These are phyloP conservation scores for Lasioglossum marginatum DNA, from an alignment of 2,888 invertebrate species.

Conservation along the genomic window DNA sequence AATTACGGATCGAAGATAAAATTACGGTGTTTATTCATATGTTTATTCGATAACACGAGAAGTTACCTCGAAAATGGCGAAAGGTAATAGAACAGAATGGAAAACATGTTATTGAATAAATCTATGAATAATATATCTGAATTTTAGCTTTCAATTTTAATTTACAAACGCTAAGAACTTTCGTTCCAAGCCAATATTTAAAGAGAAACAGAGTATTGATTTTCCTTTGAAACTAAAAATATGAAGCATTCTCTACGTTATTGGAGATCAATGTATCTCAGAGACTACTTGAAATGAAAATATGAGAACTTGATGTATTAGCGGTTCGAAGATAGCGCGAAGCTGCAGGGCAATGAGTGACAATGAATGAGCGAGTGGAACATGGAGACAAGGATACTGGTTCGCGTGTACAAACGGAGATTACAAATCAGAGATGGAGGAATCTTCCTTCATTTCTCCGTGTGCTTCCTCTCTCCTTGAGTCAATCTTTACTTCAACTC, in stretches of 20 bases:
- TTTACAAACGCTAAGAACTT: too few relatives aligned
- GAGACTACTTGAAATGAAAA: slow-evolving; percentile 2
- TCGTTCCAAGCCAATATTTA: too few relatives aligned
- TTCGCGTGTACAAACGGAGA: slow-evolving; percentile 28
- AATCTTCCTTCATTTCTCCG: slow-evolving; percentile 15
- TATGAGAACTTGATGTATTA: slow-evolving; percentile 17
- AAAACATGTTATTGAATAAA: too few relatives aligned
- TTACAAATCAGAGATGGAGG: slow-evolving; percentile 41
- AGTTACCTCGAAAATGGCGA: too few relatives aligned
- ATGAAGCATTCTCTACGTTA: background rate
- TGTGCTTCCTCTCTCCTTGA: slow-evolving; percentile 14
- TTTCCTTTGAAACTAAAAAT: too few relatives aligned
- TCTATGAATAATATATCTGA: too few relatives aligned
- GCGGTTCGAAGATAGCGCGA: slow-evolving; percentile 25
- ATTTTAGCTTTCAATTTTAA: too few relatives aligned
- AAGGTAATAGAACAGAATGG: too few relatives aligned
- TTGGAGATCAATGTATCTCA: background rate
- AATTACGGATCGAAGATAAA: too few relatives aligned
- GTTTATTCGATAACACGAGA: too few relatives aligned
- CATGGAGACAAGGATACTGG: slow-evolving; percentile 32
- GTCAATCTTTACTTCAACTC: slow-evolving; percentile 38
- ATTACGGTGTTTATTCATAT: too few relatives aligned
- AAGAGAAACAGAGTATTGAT: too few relatives aligned
- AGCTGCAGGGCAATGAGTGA: slow-evolving; percentile 34
- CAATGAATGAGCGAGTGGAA: slow-evolving; percentile 51